Base-by-base conservation (phyloP, 2,113 vertebrate species). In the Scortum barcoo region DNA sequence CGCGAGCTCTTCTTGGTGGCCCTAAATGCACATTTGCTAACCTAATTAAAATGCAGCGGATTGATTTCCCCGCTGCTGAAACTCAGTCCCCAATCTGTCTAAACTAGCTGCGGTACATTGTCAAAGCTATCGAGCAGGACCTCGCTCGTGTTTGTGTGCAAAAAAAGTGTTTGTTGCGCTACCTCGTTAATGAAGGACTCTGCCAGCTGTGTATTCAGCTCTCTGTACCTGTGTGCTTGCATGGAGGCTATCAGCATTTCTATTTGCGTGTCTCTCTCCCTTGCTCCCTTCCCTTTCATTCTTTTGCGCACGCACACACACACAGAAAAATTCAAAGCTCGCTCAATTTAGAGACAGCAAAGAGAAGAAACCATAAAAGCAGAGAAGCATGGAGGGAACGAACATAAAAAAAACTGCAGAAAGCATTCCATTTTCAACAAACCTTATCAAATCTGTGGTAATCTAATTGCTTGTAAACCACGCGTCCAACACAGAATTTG, bases 1-100 rank as follows among this genome's bases (percentile, higher is more conserved):
- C 54, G 20, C 50, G 17, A 76, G 56, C 42, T 86, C 33, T 33
- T 63, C 73, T 61, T 66, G 38, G 72, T 76, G 65, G 85, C 65
- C 53, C 67, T 83, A 82, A 89, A 84, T 4, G 33, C 67, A 83
- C 71, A 88, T 88, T 68, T 88, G 40, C 81, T 80, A 80, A 63
- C 81, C 76, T 83, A 87, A 92, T 89, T 89, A 87, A 91, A 87
- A 56, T 19, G 16, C 24, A 86, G 22, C 26, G 17, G 75, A 91
- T 76, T 71, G 70, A 87, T 93, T 90, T 89, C 48, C 12, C 50
- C 48, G 24, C 66, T 36, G 66, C 71, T 73, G 42, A 80, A 85
- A 80, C 66, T 76, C 22, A 65, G 66, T 72, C 70, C 62, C 79
- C 78, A 76, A 72, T 88, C 74, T 83, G 84, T 90, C 85, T 81